phyloP scores from a whole-genome alignment of 2,113 vertebrate genomes.

The Ciconia stormi region DNA sequence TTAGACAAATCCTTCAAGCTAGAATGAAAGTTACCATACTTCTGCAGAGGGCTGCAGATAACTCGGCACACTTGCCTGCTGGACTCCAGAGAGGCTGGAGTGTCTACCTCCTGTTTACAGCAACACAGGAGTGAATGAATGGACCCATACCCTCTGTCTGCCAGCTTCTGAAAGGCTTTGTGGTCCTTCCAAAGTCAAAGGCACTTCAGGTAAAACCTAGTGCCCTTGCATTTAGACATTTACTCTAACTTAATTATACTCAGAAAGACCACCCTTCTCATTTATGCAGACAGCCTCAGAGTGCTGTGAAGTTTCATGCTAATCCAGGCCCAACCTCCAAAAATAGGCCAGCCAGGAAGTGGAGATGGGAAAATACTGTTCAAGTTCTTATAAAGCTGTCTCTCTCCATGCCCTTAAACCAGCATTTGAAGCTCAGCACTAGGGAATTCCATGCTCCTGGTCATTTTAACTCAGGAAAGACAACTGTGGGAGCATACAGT shows the following conservation, averaged over 20 bases:
- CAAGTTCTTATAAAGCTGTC: not conserved
- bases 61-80: not conserved
- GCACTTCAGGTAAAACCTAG: not conserved
- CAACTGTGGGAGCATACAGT: not conserved
- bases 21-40: not conserved
- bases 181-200: not conserved
- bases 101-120: not conserved
- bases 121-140: not conserved
- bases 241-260: not conserved
- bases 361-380: not conserved
- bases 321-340: not conserved
- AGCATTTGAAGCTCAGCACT: not conserved
- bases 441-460: not conserved
- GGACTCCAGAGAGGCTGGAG: not conserved
- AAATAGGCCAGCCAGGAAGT: not conserved
- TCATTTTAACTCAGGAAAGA: not conserved
- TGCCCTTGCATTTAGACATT: not conserved
- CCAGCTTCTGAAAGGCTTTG: not conserved
- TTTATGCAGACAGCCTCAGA: not conserved
- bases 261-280: not conserved
- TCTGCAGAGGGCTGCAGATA: not conserved
- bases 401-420: not conserved
- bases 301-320: not conserved
- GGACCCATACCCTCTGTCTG: rapidly evolving
- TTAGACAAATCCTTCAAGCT: not conserved